These are phyloP conservation scores for Cryptus viduatorius DNA, from an alignment of 2,888 invertebrate species.

Conservation along the genomic window DNA sequence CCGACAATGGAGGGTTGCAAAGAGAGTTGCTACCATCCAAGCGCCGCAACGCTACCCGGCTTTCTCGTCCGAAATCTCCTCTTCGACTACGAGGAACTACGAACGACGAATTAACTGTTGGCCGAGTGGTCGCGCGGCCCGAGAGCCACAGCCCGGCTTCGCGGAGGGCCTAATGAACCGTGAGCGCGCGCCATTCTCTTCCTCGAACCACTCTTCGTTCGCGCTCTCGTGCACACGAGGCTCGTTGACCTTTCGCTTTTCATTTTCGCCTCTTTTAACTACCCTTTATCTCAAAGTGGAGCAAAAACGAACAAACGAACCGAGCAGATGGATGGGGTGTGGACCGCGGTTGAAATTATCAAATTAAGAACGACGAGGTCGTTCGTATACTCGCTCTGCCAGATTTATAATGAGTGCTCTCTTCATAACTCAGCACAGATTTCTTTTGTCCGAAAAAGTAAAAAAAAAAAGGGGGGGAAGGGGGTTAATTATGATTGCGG, in stretches of 20 bases:
- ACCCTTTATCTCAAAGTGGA: conserved; percentile 7
- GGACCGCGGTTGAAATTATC: neutral
- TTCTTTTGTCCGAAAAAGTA: neutral
- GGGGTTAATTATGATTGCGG: neutral
- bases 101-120: conserved; percentile 17
- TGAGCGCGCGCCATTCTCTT: conserved; percentile 1
- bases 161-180: conserved; percentile 11
- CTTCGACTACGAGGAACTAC: neutral
- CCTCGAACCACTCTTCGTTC: neutral
- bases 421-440: neutral
- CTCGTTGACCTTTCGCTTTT: conserved; percentile 1
- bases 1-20: conserved; percentile 40
- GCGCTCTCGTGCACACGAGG: neutral
- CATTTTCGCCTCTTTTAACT: neutral
- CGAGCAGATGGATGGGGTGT: neutral
- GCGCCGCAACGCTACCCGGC: neutral
- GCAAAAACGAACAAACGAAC: neutral
- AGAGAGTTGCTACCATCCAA: conserved; percentile 11
- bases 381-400: neutral
- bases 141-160: neutral
- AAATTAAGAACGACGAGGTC: conserved; percentile 2
- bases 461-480: neutral
- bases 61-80: neutral
- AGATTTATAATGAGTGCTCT: neutral
- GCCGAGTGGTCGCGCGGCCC: neutral